Conservation (phyloP, 2,888 invertebrate genomes). For the Glyphotaelius pellucidus region DNA sequence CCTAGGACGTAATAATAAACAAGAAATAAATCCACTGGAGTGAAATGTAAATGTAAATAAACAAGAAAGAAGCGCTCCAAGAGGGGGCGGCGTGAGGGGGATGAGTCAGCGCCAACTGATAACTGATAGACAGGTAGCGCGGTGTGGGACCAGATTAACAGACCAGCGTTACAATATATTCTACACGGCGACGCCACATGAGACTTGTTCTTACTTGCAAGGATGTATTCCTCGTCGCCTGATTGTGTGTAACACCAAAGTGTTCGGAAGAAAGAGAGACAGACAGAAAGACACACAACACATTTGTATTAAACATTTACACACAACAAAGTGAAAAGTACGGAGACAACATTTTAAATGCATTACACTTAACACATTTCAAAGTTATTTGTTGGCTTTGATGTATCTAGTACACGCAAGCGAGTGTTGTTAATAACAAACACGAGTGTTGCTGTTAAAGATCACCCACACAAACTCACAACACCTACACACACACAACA, state of each 20-base stretch:
- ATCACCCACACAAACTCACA: conserved; percentile 65
- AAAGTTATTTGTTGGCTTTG: conserved; percentile 1
- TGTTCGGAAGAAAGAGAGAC: conserved; percentile 67
- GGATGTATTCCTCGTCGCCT: conserved; percentile 80
- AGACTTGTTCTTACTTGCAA: conserved; percentile 79
- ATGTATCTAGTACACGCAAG: conserved; percentile 42
- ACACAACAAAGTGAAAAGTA: conserved; percentile 56
- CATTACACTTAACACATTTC: conserved; percentile 30
- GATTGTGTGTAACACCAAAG: conserved; percentile 66
- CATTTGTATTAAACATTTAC: conserved; percentile 62
- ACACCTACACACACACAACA: conserved; percentile 64
- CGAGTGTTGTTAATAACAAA: conserved; percentile 45
- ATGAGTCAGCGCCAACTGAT: conserved; percentile 69
- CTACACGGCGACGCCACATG: conserved; percentile 61
- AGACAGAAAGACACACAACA: conserved; percentile 67
- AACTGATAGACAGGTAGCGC: conserved; percentile 6
- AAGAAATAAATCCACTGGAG: conserved; percentile 61
- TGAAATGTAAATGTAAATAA: conserved; percentile 46
- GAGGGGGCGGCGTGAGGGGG: conserved; percentile 33
- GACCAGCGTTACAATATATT: conserved; percentile 58
- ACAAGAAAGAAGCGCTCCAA: conserved; percentile 54
- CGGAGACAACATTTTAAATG: conserved; percentile 52
- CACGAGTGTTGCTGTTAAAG: conserved; percentile 35
- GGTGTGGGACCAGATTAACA: conserved; percentile 12
- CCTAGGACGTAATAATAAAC: conserved; percentile 43